These are phyloP conservation scores for Drosophila putrida DNA, from an alignment of 2,888 invertebrate species.

Conservation along the genomic window DNA sequence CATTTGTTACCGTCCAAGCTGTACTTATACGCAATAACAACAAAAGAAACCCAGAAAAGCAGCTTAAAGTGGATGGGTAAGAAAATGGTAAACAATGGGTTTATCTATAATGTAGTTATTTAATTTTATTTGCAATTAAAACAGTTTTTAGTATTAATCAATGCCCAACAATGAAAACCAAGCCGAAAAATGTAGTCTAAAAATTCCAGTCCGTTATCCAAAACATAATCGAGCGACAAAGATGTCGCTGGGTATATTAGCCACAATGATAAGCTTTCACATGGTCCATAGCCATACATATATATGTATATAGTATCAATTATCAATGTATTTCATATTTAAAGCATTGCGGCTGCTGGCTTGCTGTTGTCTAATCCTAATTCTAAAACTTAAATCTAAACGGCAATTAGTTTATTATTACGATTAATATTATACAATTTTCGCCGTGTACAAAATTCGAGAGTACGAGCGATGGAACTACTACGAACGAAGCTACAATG, in stretches of 20 bases:
- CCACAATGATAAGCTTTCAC: slow-evolving; percentile 39
- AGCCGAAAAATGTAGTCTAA: slow-evolving; percentile 55
- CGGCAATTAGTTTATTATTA: slow-evolving; percentile 31
- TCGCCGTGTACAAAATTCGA: slow-evolving; percentile 48
- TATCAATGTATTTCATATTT: slow-evolving; percentile 23
- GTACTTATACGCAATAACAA: not conserved
- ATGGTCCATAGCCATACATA: slow-evolving; percentile 43
- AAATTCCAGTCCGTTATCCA: slow-evolving; percentile 45
- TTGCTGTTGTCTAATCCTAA: slow-evolving; percentile 22
- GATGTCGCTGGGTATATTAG: slow-evolving; percentile 33
- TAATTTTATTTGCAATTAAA: slow-evolving; percentile 65
- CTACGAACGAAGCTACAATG: slow-evolving; percentile 44
- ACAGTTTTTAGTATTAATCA: slow-evolving; percentile 56
- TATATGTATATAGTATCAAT: slow-evolving; percentile 22
- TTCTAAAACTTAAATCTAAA: slow-evolving; percentile 30
- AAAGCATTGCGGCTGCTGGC: slow-evolving; percentile 44
- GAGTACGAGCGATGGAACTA: slow-evolving; percentile 34
- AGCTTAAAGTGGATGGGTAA: slow-evolving; percentile 18
- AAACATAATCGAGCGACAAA: slow-evolving; percentile 5
- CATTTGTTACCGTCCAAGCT: not conserved
- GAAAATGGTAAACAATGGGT: slow-evolving; percentile 15
- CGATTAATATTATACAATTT: slow-evolving; percentile 37
- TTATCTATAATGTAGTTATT: slow-evolving; percentile 51
- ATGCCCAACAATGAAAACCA: slow-evolving; percentile 74
- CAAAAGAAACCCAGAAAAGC: slow-evolving; percentile 27